Base-by-base conservation (phyloP, 2,888 invertebrate species). In the Troilus luridus region DNA sequence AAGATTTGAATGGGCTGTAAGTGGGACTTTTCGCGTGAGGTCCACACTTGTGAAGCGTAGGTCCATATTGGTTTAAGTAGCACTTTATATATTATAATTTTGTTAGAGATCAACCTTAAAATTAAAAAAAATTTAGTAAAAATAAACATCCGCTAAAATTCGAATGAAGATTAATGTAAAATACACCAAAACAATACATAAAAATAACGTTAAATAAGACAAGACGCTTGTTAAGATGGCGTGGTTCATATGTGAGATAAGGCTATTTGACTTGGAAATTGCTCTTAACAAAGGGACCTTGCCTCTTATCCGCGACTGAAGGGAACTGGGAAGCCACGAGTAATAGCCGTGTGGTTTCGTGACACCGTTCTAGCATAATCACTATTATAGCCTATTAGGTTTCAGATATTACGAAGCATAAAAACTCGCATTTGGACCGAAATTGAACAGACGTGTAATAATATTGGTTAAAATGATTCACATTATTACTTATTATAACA, bases 201-300 rank as follows among this genome's bases (percentile, higher is more conserved):
- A 77, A 41, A 77, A 17, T 41, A 41, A 77, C 17, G 27, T 41
- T 77, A 77, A 77, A 41, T 77, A 41, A 14, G 19, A 5, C n/a
- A 77, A 1, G 27, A 9, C 12, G 41, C 27, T 77, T 77, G 72
- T 77, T 77, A 19, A 77, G 27, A 41, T 77, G 0, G 72, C 72
- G 72, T 77, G 72, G 17, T 0, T 17, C 12, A 6, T 10, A 72
- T 6, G 17, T 17, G 72, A 77, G 72, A 27, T 77, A 77, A 21
- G 19, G 12, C 3, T 41, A 77, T 27, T 77, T 77, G 72, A 77
- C 27, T 77, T 77, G 72, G 72, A 77, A 77, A 77, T 77, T 77
- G 72, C 27, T 41, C 72, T 77, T 77, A 41, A 41, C 17, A 17
- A 8, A 8, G 27, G 41, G 72, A 77, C 72, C 72, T 77, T 77